Evolutionary conservation across 1,140 invertebrate genomes (phyloP).

Genomic region (Lethrus apterus): DNA sequence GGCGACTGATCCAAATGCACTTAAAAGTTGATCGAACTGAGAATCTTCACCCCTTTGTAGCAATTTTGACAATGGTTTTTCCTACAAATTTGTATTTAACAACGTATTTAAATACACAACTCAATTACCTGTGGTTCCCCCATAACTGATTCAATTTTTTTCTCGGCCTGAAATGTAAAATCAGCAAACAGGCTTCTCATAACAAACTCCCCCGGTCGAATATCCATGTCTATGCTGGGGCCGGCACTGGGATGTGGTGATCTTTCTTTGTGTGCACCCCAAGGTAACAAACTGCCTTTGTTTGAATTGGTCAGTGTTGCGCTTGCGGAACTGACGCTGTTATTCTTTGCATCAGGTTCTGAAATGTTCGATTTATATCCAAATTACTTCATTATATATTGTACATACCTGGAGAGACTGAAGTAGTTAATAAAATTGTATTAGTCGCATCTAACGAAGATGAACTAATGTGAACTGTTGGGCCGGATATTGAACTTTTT

Average conservation of each 20-base stretch:
- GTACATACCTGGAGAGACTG: constrained; percentile 14
- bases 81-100: constrained; percentile 44
- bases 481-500: constrained; percentile 13
- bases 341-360: constrained; percentile 19
- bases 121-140: constrained; percentile 69
- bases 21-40: constrained; percentile 92
- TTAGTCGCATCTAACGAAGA: constrained; percentile 3
- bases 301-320: not conserved
- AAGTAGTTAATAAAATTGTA: constrained; percentile 1
- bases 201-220: constrained; percentile 87
- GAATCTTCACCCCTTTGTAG: constrained; percentile 91
- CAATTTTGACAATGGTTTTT: constrained; percentile 86
- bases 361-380: constrained; percentile 1
- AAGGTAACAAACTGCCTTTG: constrained; percentile 57
- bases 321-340: not conserved
- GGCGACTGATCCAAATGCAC: constrained; percentile 85
- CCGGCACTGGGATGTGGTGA: constrained; percentile 49
- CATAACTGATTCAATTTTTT: constrained; percentile 93
- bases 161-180: constrained; percentile 86
- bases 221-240: constrained; percentile 51
- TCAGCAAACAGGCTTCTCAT: constrained; percentile 91
- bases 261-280: constrained; percentile 73
- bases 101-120: not conserved
- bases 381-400: not conserved
- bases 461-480: constrained; percentile 5